phyloP scores from a whole-genome alignment of 1,140 invertebrate genomes.

The Zelostemma sp. region DNA sequence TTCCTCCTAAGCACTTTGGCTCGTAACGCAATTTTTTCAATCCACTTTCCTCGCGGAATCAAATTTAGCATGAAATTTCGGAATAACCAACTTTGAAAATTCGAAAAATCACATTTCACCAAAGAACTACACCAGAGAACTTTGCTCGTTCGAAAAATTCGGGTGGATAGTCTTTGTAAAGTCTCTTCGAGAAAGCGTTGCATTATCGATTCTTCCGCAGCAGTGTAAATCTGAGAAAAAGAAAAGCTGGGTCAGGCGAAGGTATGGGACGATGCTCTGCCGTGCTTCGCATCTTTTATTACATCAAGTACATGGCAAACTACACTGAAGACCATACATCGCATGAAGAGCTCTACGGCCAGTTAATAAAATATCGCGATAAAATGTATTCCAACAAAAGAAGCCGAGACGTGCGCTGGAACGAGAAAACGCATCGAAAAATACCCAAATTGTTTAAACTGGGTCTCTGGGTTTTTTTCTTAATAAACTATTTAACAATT shows the following conservation, averaged over 20 bases:
- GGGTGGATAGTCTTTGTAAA: constrained; percentile 40
- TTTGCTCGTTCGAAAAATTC: constrained; percentile 27
- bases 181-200: constrained; percentile 34
- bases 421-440: no score
- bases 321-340: constrained; percentile 14
- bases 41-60: no score
- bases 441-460: constrained; percentile 7
- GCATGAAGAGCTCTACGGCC: constrained; percentile 21
- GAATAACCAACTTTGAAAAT: not conserved
- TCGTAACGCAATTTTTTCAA: no score
- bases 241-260: constrained; percentile 35
- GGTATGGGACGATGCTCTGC: constrained; percentile 18
- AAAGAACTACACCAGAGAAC: not conserved
- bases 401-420: constrained; percentile 1
- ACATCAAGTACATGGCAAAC: constrained; percentile 15
- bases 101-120: not conserved
- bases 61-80: constrained; percentile 11
- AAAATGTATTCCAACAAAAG: constrained; percentile 15
- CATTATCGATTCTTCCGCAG: constrained; percentile 46
- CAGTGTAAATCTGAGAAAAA: constrained; percentile 41
- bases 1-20: no score
- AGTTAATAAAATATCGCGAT: constrained; percentile 30
- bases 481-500: no score
- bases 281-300: constrained; percentile 41
- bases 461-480: not conserved